phyloP scores from a whole-genome alignment of 2,888 invertebrate genomes.

The Venustoraphidia nigricollis region DNA sequence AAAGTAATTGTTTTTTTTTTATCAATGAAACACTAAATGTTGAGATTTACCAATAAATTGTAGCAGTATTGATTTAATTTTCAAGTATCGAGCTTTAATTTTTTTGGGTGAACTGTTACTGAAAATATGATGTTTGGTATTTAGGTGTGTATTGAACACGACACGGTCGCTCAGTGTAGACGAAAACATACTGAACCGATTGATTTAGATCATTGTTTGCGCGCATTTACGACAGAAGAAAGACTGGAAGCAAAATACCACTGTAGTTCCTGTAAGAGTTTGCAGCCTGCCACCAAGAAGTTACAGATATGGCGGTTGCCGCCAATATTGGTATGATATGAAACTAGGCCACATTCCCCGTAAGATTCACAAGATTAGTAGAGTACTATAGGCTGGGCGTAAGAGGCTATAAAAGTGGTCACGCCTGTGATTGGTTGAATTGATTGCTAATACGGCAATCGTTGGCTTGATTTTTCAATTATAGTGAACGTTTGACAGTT shows the following conservation, averaged over 20 bases:
- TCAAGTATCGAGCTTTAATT: neutral
- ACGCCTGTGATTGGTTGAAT: too few species aligned
- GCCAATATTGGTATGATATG: slow-evolving; percentile 56
- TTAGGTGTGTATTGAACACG: slow-evolving; percentile 60
- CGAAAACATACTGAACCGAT: slow-evolving; percentile 67
- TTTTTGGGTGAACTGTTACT: slow-evolving; percentile 1
- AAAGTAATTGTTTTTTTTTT: slow-evolving; percentile 29
- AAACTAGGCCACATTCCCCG: too few species aligned
- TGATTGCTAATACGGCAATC: too few species aligned
- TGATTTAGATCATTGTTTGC: slow-evolving; percentile 69
- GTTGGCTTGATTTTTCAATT: too few species aligned
- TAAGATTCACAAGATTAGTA: too few species aligned
- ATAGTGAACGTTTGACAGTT: too few species aligned
- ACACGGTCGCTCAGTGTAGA: slow-evolving; percentile 52
- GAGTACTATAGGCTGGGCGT: too few species aligned
- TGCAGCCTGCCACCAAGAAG: slow-evolving; percentile 77
- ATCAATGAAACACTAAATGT: neutral
- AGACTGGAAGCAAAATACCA: slow-evolving; percentile 72
- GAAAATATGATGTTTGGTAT: neutral
- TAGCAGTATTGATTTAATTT: neutral
- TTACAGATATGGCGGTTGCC: slow-evolving; percentile 85
- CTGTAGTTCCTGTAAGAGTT: slow-evolving; percentile 68
- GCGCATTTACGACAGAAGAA: slow-evolving; percentile 79
- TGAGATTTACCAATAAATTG: neutral
- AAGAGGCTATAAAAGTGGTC: too few species aligned